phyloP scores from a whole-genome alignment of 2,797 vertebrate genomes.

The Sebastes trivittatus region DNA sequence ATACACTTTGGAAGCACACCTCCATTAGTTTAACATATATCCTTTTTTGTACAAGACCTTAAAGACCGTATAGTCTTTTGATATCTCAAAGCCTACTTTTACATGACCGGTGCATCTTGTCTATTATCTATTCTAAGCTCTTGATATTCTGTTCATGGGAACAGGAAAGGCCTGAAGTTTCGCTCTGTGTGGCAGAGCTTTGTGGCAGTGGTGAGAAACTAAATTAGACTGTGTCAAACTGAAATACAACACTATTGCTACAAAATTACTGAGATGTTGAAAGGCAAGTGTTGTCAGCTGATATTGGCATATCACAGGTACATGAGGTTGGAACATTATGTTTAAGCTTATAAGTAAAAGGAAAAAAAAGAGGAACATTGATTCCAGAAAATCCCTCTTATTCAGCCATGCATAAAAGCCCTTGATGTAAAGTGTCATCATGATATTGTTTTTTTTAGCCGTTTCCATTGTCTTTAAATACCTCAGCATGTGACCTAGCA shows the following conservation, averaged over 20 bases:
- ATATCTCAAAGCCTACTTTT: neutral
- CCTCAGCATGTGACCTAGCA: neutral
- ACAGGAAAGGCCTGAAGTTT: conserved; percentile 23
- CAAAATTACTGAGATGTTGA: neutral
- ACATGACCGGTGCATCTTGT: neutral
- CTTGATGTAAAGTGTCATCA: neutral
- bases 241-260: neutral
- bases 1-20: neutral
- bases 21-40: neutral
- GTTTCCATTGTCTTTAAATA: neutral
- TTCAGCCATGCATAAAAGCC: neutral
- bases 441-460: neutral
- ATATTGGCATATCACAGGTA: neutral
- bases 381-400: neutral
- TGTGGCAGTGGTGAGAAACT: neutral
- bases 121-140: neutral
- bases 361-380: neutral
- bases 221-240: neutral
- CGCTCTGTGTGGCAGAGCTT: neutral
- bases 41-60: neutral
- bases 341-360: neutral
- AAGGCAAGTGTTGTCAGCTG: neutral
- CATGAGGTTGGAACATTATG: neutral
- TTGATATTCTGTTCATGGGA: neutral
- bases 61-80: neutral